These are phyloP conservation scores for Lophius americanus DNA, from an alignment of 2,797 vertebrate genomes.

Conservation along the genomic window DNA sequence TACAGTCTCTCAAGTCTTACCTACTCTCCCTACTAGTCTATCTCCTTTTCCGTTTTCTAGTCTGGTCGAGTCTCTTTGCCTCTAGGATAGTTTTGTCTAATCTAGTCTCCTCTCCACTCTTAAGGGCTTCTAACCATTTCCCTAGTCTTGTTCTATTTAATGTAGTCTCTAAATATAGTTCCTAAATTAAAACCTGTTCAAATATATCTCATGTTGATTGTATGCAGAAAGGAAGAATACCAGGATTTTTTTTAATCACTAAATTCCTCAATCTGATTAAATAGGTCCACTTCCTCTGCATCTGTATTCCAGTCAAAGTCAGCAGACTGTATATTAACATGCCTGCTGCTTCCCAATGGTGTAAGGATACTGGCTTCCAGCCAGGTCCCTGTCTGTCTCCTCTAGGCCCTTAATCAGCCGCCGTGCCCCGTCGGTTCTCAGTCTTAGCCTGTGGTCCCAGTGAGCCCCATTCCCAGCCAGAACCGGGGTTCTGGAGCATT, in stretches of 20 bases:
- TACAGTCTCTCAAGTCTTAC: too few relatives aligned
- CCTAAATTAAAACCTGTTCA: too few relatives aligned
- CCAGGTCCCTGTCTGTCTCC: constrained; percentile 69
- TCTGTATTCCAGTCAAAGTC: constrained; percentile 48
- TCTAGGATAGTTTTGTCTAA: too few relatives aligned
- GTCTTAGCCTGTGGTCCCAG: constrained; percentile 58
- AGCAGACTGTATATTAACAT: constrained; percentile 64
- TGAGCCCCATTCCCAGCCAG: constrained; percentile 49
- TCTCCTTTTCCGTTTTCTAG: too few relatives aligned
- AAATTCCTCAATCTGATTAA: constrained; percentile 25
- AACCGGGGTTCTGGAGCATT: constrained; percentile 29
- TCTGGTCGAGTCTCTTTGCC: too few relatives aligned
- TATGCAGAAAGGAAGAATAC: neutral
- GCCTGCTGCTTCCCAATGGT: constrained; percentile 60
- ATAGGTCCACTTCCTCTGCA: constrained; percentile 41
- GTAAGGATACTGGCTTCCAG: constrained; percentile 65
- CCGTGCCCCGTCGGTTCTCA: constrained; percentile 52
- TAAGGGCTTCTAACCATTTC: too few relatives aligned
- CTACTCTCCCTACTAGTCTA: too few relatives aligned
- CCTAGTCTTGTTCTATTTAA: too few relatives aligned
- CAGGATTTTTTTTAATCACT: too few relatives aligned
- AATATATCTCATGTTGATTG: too few relatives aligned
- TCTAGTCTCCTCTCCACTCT: too few relatives aligned
- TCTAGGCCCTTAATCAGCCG: constrained; percentile 66
- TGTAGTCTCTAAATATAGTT: too few relatives aligned